Base-by-base conservation (phyloP, 2,888 invertebrate species). In the Epirrhoe tristata region DNA sequence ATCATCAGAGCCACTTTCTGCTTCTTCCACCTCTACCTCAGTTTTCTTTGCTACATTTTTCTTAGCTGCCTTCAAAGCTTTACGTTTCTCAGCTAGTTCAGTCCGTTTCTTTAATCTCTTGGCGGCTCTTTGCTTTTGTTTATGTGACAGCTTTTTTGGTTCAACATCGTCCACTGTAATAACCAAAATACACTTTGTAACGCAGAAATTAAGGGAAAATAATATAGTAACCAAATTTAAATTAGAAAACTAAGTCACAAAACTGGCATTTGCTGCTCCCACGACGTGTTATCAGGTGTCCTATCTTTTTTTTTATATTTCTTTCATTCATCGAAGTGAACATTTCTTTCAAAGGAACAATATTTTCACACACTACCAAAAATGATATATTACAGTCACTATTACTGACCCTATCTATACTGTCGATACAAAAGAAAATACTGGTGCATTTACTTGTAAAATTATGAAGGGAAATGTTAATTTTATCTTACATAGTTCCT, bases 111-210 rank as follows among this genome's bases (percentile, higher is more conserved):
- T 93, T 36, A 87, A 81, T 59, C 96, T 90, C 73, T 96, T 95
- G 6, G 93, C 94, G 8, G 94, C 94, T 56, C 97, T 93, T 81
- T 96, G 95, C 76, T 95, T 96, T 77, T 96, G 97, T 61, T 95
- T 94, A 78, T 95, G 96, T 70, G 96, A 96, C 14, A 97, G 82
- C 74, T 93, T 94, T 75, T 95, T 95, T 34, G 85, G 82, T 34
- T 89, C 89, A 69, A 94, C 95, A 81, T 93, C 87, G 50, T 91
- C 90, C 72, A 94, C 93, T 92, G 76, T 6, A 84, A 87, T 59
- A 32, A 36, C 53, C 31, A 16, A 39, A 43, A 43, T 57, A n/a
- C 8, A 32, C 14, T 34, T 43, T 24, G 24, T 24, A 24, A 24
- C 24, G 3, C 6, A 62, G 10, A 5, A 39, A 14, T 34, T 17